Evolutionary conservation across 1,140 invertebrate genomes (phyloP), one percentile per base, ranked within the genome.

Genomic region (Pteromalus puparum): DNA sequence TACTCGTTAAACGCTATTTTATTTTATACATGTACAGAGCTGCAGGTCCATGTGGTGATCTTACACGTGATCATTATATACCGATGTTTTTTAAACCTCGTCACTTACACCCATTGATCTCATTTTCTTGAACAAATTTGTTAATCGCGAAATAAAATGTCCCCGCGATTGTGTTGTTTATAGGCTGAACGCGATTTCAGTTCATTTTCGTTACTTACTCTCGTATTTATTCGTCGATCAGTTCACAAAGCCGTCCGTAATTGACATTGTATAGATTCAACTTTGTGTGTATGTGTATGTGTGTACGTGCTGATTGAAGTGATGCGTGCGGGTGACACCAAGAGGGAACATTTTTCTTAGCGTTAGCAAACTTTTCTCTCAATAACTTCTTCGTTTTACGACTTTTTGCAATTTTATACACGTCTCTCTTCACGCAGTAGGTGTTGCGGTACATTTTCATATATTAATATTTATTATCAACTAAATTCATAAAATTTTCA

Each of bases 211-310:
- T 30, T 72, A 67, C 1, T 28, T 72, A 67, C 1, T 28, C 9
- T 72, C 3, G 24, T 10, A 70, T 70, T 28, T 13, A 70, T 70
- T 30, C 67, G 26, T 30, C 53, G 18, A 28, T 30, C 46, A 46
- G 10, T 70, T 80, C 26, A 46, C 12, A 46, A 80, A 73, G 26
- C 46, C 30, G 65, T 28, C 13, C 5, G 12, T 75, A 82, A 82
- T 82, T 82, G 53, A 75, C 30, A 28, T 74, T 74, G 5, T 34
- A 38, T 74, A 7, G 80, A 65, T 61, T 61, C 21, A 6, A 61
- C 21, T 61, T 61, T 61, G 21, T 21, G 53, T n/a, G 18, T 61
- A 15, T 9, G 21, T 61, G 18, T n/a, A 15, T 21, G 48, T 21
- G 48, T 53, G 48, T 53, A 9, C n/a, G 48, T 53, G 48, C 18